Conservation (phyloP, 2,797 vertebrate genomes). For the Trichosurus vulpecula region DNA sequence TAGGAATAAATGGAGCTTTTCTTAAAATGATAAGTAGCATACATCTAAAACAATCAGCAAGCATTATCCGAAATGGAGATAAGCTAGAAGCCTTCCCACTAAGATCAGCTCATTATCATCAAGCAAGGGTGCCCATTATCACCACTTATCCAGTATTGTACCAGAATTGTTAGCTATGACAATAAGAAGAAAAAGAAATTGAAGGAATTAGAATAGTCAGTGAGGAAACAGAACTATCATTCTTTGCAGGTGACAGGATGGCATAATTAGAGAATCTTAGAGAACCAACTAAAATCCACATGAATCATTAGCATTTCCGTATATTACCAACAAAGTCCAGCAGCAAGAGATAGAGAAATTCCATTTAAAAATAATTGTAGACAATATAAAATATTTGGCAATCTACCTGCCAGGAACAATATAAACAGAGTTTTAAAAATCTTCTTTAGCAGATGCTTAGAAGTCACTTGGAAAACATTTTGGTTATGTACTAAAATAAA, state of each 20-base stretch:
- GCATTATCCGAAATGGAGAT: not conserved
- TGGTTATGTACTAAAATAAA: not conserved
- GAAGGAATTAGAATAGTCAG: not conserved
- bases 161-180: not conserved
- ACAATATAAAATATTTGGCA: not conserved
- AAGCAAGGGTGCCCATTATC: too few relatives aligned
- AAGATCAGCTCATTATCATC: not conserved
- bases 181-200: not conserved
- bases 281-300: not conserved
- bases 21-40: too few relatives aligned
- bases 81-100: not conserved
- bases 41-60: not conserved
- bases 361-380: not conserved
- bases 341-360: not conserved
- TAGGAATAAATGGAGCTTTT: not conserved
- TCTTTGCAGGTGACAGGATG: not conserved
- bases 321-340: not conserved
- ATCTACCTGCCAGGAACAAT: not conserved
- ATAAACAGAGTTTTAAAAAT: not conserved
- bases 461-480: constrained; percentile 22
- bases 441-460: not conserved
- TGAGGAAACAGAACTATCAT: not conserved
- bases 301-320: not conserved
- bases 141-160: not conserved
- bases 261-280: not conserved